Evolutionary conservation across 2,888 invertebrate genomes (phyloP), one percentile per base, ranked within the genome.

Genomic region (Synergus gifuensis): DNA sequence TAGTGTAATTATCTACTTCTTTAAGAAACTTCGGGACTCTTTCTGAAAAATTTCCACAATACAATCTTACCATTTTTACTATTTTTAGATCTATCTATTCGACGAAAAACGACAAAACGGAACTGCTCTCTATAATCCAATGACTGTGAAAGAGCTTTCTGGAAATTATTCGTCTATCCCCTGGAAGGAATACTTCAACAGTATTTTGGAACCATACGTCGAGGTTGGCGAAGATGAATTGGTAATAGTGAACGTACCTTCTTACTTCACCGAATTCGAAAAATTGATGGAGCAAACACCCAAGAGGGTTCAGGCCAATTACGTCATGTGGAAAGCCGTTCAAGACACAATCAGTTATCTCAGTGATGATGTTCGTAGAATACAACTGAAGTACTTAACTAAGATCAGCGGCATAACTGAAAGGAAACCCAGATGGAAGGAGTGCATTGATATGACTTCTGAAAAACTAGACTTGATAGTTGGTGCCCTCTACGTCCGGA

Each of bases 241-340:
- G 0, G 94, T 98, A 49, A 96, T 98, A 78, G 95, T 98, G 64
- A 96, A 96, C 87, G 98, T 98, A 16, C 98, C 98, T 0, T 94
- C 94, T 84, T 98, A 96, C 92, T 94, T 98, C 67, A 93, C 93
- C 0, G 94, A 95, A 64, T 94, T 98, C 42, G 96, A 96, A 91
- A 94, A 92, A 60, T 88, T 95, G 4, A 89, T 95, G 67, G 90
- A 92, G 49, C 89, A 90, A 28, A 95, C 95, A 0, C 94, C 95
- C 0, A 95, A 94, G 87, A 93, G 96, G 83, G 93, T 94, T 2
- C 94, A 96, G 87, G 97, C 98, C 4, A 98, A 98, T 93, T 98
- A 98, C 90, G 95, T 97, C 86, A 95, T 98, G 95, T 98, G 98
- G 98, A 94, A 98, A 78, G 97, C 96, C 0, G 96, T 97, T 0